Evolutionary conservation across 2,797 vertebrate genomes (phyloP), one percentile per base, ranked within the genome.

Genomic region (Acanthurus lineatus): DNA sequence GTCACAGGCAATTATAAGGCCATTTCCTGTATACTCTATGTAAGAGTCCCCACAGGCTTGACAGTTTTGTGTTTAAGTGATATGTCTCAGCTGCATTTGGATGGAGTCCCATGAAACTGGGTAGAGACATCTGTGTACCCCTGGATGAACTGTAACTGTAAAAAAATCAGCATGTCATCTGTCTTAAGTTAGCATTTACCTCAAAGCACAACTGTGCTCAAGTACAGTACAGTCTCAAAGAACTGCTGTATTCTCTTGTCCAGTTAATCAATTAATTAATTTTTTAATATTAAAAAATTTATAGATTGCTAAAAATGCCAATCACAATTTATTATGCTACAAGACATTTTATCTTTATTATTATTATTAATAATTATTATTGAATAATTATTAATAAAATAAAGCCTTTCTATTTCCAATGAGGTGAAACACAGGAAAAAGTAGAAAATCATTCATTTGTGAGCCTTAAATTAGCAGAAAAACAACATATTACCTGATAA

Each of bases 11-110:
- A 20, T 69, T 64, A 35, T 40, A 51, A 53, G 45, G 44, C 76
- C 1, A 75, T 77, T 81, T 82, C 80, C 70, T 70, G 53, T 82
- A 86, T 76, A 73, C 69, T 84, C 32, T n/a, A 53, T 79, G 19
- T 57, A 44, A 77, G 56, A 61, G 19, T 38, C 56, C 40, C 61
- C 77, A 65, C 69, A 81, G 11, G 40, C 19, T 32, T 56, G 58
- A 52, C 20, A 9, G n/a, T 28, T 61, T 28, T 44, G 32, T 1
- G 48, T 20, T 32, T n/a, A n/a, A 25, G 10, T 45, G 38, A 73
- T 54, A 52, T 25, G n/a, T 42, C 25, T 63, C 15, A 20, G 54
- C 8, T 45, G 28, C 17, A 63, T 20, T 51, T 1, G 12, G 9
- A 53, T 52, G 35, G 48, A 53, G 12, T 45, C 12, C 44, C 44